phyloP scores from a whole-genome alignment of 2,797 vertebrate genomes.

The Pangasius krempfi region DNA sequence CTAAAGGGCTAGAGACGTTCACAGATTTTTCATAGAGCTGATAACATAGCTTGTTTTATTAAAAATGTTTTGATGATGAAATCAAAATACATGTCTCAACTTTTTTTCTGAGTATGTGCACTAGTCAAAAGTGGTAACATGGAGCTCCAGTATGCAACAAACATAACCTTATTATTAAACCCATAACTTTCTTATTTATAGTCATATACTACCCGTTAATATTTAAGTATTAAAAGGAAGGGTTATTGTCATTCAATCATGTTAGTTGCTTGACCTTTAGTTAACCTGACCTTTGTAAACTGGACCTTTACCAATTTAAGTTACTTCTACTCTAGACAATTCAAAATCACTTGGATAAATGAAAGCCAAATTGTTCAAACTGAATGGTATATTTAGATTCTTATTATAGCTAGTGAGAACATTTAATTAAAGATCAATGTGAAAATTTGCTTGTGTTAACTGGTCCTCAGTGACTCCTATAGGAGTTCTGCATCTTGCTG shows the following conservation, averaged over 20 bases:
- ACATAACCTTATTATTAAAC: no score
- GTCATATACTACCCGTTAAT: neutral
- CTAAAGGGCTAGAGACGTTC: neutral
- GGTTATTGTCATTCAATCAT: neutral
- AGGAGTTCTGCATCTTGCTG: constrained; percentile 28
- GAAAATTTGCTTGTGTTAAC: neutral
- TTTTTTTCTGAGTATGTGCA: neutral
- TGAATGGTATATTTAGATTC: neutral
- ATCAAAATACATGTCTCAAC: neutral
- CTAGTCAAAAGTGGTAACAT: neutral
- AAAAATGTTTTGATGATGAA: neutral
- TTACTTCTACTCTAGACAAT: neutral
- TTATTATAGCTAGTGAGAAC: neutral
- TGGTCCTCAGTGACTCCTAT: neutral
- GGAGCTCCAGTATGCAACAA: neutral
- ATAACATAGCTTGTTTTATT: neutral
- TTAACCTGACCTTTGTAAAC: neutral
- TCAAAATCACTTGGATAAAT: neutral
- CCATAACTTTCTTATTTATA: no score
- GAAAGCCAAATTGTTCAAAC: neutral
- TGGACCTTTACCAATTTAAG: neutral
- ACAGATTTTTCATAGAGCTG: neutral
- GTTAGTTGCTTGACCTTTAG: neutral
- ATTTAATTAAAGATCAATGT: constrained; percentile 22
- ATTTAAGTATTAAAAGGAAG: neutral